phyloP scores from a whole-genome alignment of 2,113 vertebrate species.

The Anoura caudifer region DNA sequence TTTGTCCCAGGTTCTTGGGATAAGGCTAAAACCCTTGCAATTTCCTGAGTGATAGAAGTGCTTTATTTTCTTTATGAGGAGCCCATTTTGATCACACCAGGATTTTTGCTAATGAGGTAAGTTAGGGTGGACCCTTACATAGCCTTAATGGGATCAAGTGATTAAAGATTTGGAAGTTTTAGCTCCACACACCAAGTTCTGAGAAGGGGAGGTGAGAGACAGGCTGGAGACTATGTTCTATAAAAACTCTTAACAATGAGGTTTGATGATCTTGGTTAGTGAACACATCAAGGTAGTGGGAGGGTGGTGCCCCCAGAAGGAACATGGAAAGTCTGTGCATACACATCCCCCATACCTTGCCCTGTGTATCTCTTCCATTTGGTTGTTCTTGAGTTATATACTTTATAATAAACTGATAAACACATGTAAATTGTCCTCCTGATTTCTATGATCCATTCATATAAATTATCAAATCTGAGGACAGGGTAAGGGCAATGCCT shows the following conservation, averaged over 20 bases:
- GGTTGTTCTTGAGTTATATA: neutral
- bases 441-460: neutral
- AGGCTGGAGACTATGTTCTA: neutral
- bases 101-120: neutral
- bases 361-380: neutral
- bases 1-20: neutral
- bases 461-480: neutral
- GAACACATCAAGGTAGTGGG: neutral
- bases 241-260: neutral
- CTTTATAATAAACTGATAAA: neutral
- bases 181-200: neutral
- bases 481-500: neutral
- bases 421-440: neutral
- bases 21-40: neutral
- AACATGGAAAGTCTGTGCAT: neutral
- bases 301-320: neutral
- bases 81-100: neutral
- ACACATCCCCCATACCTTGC: neutral
- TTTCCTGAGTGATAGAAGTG: neutral
- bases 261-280: neutral
- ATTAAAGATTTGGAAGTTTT: neutral
- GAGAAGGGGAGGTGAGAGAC: neutral
- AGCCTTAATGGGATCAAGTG: neutral
- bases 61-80: neutral
- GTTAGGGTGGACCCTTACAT: neutral